Percentiles rank a stretch among this genome's conserved stretches.
Evolutionary conservation across 2,113 vertebrate genomes (phyloP).

Genomic region (Gavialis gangeticus): DNA sequence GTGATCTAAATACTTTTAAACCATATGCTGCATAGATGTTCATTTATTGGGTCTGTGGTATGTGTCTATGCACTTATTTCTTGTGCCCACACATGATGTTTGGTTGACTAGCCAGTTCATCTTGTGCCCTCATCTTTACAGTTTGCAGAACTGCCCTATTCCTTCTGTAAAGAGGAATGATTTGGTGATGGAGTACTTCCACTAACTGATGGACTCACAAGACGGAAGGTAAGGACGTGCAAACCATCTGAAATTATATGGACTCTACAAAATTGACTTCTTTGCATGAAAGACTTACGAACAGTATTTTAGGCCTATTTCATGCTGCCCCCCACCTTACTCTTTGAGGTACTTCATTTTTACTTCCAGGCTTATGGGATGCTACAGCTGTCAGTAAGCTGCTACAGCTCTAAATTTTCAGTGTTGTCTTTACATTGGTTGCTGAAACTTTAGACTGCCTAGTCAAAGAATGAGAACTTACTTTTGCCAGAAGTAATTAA

Average conservation of each 20-base stretch:
- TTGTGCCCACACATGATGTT: not conserved
- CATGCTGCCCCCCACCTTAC: too few relatives aligned
- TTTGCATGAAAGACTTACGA: not conserved
- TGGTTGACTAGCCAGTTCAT: not conserved
- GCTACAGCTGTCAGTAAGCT: not conserved
- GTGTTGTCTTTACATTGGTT: not conserved
- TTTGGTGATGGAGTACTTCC: constrained; percentile 78
- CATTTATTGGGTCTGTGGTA: constrained; percentile 2
- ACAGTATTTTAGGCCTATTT: not conserved
- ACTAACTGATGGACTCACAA: constrained; percentile 86
- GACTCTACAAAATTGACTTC: not conserved
- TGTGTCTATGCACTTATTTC: not conserved
- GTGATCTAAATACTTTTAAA: constrained; percentile 63
- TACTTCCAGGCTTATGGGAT: not conserved
- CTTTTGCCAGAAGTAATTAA: not conserved
- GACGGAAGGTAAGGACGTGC: constrained; percentile 80
- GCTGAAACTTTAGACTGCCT: not conserved
- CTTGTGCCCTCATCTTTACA: constrained; percentile 35
- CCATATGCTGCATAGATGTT: constrained; percentile 9
- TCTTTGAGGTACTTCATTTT: not conserved
- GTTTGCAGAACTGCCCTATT: constrained; percentile 8
- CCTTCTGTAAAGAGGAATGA: constrained; percentile 49
- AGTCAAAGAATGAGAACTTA: not conserved
- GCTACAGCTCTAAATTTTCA: not conserved
- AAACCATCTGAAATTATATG: not conserved